Evolutionary conservation across 2,888 invertebrate species (phyloP), one percentile per base, ranked within the genome.

Genomic region (Sialis lutaria): DNA sequence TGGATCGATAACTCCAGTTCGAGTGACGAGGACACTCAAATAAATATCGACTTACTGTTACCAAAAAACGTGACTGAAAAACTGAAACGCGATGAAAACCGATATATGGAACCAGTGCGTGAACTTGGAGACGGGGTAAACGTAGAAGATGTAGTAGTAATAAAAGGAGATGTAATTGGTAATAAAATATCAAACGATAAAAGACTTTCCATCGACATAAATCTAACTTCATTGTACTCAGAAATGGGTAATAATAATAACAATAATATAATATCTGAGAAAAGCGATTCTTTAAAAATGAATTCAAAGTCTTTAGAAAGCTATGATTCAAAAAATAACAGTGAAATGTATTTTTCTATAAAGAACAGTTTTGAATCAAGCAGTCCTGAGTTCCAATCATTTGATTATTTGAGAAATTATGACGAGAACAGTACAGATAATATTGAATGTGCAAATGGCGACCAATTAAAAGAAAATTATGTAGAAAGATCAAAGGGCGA

Each of bases 111-210:
- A 13, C n/a, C 12, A 22, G 46, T 31, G 34, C 48, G 54, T 2
- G 54, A 53, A 50, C 49, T 51, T 10, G 53, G 54, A 6, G 54
- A 54, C 42, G 54, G 54, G 1, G 51, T 50, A 34, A 47, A 45
- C 35, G 51, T 49, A 8, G 51, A 49, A 10, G 54, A 54, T 47
- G 52, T 45, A 42, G 10, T 31, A 9, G 10, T 30, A 22, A 22
- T 22, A 22, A 22, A 22, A 22, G 22, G 22, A 22, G 22, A 22
- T 22, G 22, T 22, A 22, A 22, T 22, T 22, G 22, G 22, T 22
- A 22, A 22, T 22, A 22, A 22, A 22, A 22, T 22, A 22, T 22
- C 22, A 22, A 22, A 22, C 22, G 22, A 22, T 22, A 22, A 22
- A 22, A 22, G 22, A 22, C 22, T 22, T 22, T 22, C 22, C 22